A percentile compares a stretch with the other conserved stretches of the same genome.
Conservation (phyloP, 2,797 vertebrate genomes). For the Sebastiscus tertius region DNA sequence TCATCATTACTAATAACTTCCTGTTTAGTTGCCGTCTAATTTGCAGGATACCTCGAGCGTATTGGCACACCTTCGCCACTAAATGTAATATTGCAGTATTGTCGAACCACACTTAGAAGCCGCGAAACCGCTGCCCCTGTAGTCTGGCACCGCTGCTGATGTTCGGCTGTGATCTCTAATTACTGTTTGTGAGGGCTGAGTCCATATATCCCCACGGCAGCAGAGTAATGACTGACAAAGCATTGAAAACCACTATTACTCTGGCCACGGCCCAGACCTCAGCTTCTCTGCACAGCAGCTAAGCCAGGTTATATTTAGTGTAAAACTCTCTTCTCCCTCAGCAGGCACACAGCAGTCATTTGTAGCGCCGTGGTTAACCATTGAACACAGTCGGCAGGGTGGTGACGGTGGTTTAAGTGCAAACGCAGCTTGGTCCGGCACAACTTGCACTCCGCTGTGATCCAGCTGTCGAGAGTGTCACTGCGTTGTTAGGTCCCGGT, state of each 20-base stretch:
- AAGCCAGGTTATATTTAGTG: constrained; percentile 69
- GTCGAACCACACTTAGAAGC: constrained; percentile 43
- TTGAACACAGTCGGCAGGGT: constrained; percentile 52
- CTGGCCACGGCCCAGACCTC: constrained; percentile 72
- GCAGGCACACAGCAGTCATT: constrained; percentile 55
- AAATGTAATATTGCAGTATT: not conserved
- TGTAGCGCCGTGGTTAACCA: constrained; percentile 68
- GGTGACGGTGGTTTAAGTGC: constrained; percentile 52
- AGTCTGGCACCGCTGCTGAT: constrained; percentile 34
- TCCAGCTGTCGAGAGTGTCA: constrained; percentile 46
- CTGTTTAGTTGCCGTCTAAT: not conserved
- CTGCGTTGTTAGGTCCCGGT: constrained; percentile 33
- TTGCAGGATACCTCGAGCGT: not conserved
- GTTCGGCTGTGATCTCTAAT: constrained; percentile 64
- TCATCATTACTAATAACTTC: not conserved
- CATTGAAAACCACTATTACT: constrained; percentile 61
- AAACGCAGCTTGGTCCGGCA: constrained; percentile 49
- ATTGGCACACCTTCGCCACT: constrained; percentile 13
- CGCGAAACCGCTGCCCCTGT: constrained; percentile 51
- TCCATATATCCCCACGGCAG: constrained; percentile 33
- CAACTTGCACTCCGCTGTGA: constrained; percentile 45
- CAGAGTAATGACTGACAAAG: constrained; percentile 63
- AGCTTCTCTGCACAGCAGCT: constrained; percentile 55
- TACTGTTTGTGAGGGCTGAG: constrained; percentile 53
- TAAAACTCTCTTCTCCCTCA: constrained; percentile 54